These are phyloP conservation scores for Drosophila kokeensis DNA, from an alignment of 2,888 invertebrate species.

Conservation along the genomic window DNA sequence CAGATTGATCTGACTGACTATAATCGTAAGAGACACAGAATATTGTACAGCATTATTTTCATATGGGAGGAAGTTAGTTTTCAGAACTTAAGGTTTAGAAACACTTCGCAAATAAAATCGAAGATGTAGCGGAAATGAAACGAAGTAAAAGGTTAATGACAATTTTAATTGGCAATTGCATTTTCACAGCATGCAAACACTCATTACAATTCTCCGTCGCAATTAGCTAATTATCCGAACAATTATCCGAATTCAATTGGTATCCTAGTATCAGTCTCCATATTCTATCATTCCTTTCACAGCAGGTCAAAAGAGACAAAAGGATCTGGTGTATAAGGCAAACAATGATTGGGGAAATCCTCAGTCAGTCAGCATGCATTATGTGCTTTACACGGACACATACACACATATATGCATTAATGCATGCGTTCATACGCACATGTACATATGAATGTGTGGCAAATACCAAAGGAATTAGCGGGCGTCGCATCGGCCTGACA, in stretches of 20 bases:
- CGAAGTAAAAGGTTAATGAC: neutral
- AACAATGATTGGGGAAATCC: slow-evolving; percentile 19
- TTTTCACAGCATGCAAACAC: neutral
- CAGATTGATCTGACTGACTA: neutral
- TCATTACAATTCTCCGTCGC: no score
- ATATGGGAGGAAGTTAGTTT: neutral
- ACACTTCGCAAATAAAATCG: neutral
- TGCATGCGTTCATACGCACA: neutral
- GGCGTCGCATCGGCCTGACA: slow-evolving; percentile 31
- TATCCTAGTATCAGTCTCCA: neutral
- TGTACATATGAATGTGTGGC: slow-evolving; percentile 22
- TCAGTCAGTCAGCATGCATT: neutral
- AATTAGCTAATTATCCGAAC: slow-evolving; percentile 6
- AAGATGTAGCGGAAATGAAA: neutral
- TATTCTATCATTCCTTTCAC: neutral
- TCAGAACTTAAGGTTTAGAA: neutral
- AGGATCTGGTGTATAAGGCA: slow-evolving; percentile 5
- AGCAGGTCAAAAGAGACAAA: slow-evolving; percentile 3
- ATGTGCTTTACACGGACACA: neutral
- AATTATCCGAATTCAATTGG: slow-evolving; percentile 3
- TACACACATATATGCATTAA: neutral
- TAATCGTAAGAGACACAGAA: no score
- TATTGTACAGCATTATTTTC: neutral
- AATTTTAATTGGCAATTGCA: neutral
- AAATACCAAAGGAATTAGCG: slow-evolving; percentile 51